Evolutionary conservation across 2,888 invertebrate genomes (phyloP), one percentile per base, ranked within the genome.

Genomic region (Coenonympha arcania): DNA sequence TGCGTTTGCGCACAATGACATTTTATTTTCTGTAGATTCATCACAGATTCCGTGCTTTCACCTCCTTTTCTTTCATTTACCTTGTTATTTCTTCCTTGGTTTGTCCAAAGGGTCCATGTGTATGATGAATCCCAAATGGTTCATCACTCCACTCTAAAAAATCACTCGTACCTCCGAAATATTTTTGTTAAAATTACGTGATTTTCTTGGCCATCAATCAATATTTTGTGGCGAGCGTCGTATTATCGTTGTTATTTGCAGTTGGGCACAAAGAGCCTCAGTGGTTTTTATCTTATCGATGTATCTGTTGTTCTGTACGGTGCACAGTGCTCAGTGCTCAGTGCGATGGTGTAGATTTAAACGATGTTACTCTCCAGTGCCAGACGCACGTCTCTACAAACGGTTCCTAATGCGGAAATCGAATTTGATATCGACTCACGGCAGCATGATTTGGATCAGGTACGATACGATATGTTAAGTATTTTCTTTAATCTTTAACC

Each of bases 311-410:
- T n/a, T n/a, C n/a, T n/a, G 63, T 71, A 66, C 62, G 60, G 50
- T 57, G 60, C 63, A 69, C 64, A 64, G 64, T 57, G 63, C 15
- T 50, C 63, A 55, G 61, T 62, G 60, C 63, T 60, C 56, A 55
- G 60, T 62, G 60, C 63, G 61, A 57, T 44, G 47, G 63, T 53
- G 62, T 63, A 58, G 58, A 55, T 64, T 64, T 72, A 76, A 64
- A 79, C 66, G 66, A 83, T 84, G 84, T 79, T 84, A 76, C 71
- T 76, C 71, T 69, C 82, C 73, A 79, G 77, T 69, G 70, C 68
- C 59, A 65, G 69, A 18, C 79, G 79, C 68, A 70, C 79, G 79
- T 73, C 76, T 54, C 68, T 70, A 24, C 64, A 69, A 49, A 60
- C 66, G 47, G 56, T 62, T 20, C 9, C 36, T 5, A 46, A 50